A percentile compares a stretch with the other conserved stretches of the same genome.
These are phyloP conservation scores for Lindbergichthys nudifrons DNA, from an alignment of 2,797 vertebrate genomes.

Conservation along the genomic window DNA sequence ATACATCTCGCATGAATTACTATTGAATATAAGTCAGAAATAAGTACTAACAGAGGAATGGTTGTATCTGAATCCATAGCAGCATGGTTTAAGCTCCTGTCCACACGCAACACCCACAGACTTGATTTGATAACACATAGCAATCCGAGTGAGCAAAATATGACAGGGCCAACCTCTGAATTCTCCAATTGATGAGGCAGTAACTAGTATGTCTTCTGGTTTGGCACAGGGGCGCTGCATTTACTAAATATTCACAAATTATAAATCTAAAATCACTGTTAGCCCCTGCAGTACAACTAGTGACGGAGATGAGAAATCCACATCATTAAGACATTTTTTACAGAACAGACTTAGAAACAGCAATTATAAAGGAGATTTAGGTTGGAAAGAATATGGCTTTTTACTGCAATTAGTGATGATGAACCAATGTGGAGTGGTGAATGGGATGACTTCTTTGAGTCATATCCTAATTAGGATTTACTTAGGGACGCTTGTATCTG, in stretches of 20 bases:
- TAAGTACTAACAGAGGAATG: too few species aligned
- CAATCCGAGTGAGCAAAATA: background rate
- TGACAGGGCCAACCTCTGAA: background rate
- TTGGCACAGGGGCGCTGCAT: too few species aligned
- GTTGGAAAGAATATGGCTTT: slow-evolving; percentile 9
- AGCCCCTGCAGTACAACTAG: background rate
- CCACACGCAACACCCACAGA: too few species aligned
- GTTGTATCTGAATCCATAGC: too few species aligned
- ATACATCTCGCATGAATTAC: too few species aligned
- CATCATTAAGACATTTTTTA: background rate
- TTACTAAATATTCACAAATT: too few species aligned
- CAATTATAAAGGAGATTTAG: background rate
- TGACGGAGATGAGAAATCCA: background rate
- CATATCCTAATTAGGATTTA: background rate
- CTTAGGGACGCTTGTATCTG: background rate
- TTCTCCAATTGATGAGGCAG: background rate
- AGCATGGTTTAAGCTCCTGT: too few species aligned
- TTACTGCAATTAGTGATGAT: slow-evolving; percentile 12
- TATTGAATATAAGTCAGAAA: too few species aligned
- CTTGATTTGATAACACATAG: too few species aligned
- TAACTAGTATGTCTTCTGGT: too few species aligned
- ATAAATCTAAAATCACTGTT: too few species aligned
- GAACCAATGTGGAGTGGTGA: background rate
- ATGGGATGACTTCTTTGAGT: background rate
- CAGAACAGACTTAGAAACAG: background rate